Percentiles rank a stretch among this genome's conserved stretches.
phyloP scores from a whole-genome alignment of 2,888 invertebrate species.

The Torymus texanus region DNA sequence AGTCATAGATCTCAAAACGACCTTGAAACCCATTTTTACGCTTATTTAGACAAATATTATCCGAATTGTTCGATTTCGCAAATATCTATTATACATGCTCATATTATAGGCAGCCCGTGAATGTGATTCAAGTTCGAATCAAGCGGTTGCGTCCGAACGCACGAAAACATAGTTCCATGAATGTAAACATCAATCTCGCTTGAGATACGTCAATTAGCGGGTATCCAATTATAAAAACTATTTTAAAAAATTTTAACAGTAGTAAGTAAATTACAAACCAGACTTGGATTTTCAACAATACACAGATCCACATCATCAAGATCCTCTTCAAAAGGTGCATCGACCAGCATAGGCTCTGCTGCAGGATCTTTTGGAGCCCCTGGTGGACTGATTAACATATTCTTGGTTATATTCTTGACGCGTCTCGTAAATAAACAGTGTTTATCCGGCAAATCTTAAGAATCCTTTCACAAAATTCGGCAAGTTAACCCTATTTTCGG shows the following conservation, averaged over 20 bases:
- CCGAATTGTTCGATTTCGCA: too few species aligned
- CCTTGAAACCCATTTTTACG: too few species aligned
- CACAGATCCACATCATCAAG: slow-evolving; percentile 92
- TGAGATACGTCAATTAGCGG: too few species aligned
- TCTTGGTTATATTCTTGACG: not conserved
- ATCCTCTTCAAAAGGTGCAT: slow-evolving; percentile 95
- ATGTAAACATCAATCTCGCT: too few species aligned
- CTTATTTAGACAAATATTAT: too few species aligned
- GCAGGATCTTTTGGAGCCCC: slow-evolving; percentile 75
- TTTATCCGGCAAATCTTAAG: slow-evolving; percentile 1
- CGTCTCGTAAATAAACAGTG: not conserved
- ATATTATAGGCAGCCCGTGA: too few species aligned
- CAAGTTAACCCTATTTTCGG: slow-evolving; percentile 46
- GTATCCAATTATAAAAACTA: not conserved
- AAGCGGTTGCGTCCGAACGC: too few species aligned
- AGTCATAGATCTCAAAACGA: too few species aligned
- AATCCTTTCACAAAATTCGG: slow-evolving; percentile 6
- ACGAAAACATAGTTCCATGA: too few species aligned
- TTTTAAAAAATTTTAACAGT: slow-evolving; percentile 3
- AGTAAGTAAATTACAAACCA: slow-evolving; percentile 73
- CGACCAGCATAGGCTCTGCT: slow-evolving; percentile 97
- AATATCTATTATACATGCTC: too few species aligned
- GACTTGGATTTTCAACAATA: slow-evolving; percentile 91
- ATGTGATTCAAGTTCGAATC: too few species aligned
- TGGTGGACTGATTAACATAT: slow-evolving; percentile 52